These are phyloP conservation scores for Laothoe populi DNA, from an alignment of 2,888 invertebrate species.

Conservation along the genomic window DNA sequence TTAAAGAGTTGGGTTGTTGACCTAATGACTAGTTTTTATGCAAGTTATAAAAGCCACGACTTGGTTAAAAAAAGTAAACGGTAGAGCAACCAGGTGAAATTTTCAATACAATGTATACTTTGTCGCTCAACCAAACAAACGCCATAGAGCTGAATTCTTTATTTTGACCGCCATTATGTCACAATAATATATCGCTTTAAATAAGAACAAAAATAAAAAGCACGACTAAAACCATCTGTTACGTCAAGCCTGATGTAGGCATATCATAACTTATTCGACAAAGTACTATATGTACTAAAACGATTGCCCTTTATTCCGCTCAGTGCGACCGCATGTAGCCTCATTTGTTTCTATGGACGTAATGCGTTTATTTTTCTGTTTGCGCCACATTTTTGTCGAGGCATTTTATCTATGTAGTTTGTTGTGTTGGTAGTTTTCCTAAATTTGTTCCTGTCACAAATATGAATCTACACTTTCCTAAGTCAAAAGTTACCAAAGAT, in stretches of 20 bases:
- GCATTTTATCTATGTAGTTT: neutral
- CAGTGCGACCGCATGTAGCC: neutral
- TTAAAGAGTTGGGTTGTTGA: no score
- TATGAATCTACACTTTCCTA: neutral
- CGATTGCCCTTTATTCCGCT: constrained; percentile 10
- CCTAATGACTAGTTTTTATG: no score
- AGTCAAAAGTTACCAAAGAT: no score
- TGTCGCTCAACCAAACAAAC: no score
- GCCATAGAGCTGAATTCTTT: no score
- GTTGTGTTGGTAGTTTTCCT: neutral
- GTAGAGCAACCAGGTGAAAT: no score
- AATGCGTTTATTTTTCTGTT: constrained; percentile 15
- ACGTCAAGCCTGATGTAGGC: constrained; percentile 4
- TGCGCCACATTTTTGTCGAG: neutral
- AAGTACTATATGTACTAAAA: neutral
- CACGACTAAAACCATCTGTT: neutral
- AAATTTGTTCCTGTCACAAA: neutral
- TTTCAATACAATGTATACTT: no score
- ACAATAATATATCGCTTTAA: no score
- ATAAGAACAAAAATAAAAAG: neutral
- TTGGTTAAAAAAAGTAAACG: no score
- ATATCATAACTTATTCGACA: constrained; percentile 7
- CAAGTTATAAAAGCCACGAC: no score
- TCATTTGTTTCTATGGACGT: constrained; percentile 2
- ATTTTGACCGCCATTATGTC: no score